phyloP scores from a whole-genome alignment of 2,113 vertebrate species.

The Microcebus lehilahytsara region DNA sequence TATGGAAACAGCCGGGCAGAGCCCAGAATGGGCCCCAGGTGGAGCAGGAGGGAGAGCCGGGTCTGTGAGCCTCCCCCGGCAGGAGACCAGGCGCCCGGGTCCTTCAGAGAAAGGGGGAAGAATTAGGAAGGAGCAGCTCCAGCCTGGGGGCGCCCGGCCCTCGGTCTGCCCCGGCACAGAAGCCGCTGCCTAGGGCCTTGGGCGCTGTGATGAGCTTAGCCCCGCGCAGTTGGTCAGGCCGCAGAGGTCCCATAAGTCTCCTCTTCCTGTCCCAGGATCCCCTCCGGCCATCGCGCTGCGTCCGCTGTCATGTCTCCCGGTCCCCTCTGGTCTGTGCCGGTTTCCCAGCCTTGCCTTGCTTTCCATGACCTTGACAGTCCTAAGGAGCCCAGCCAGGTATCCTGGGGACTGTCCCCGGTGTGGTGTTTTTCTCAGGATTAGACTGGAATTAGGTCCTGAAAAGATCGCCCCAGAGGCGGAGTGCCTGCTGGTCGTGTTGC shows the following conservation, averaged over 20 bases:
- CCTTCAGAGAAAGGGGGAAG: background rate
- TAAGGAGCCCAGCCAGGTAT: too few relatives aligned
- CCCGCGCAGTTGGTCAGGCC: background rate
- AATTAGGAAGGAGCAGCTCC: too few relatives aligned
- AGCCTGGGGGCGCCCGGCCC: background rate
- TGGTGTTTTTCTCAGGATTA: background rate
- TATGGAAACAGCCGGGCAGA: background rate
- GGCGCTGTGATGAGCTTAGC: background rate
- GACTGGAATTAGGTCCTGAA: background rate
- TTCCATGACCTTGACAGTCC: background rate
- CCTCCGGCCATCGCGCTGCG: background rate
- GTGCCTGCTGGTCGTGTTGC: background rate
- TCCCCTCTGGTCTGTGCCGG: background rate
- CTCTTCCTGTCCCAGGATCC: background rate
- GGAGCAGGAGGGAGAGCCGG: background rate
- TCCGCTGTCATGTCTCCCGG: background rate
- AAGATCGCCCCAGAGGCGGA: background rate
- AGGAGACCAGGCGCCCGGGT: rapidly evolving
- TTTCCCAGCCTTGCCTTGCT: background rate
- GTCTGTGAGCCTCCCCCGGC: too few relatives aligned
- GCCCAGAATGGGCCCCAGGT: too few relatives aligned
- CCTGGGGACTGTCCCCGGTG: background rate
- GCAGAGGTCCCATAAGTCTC: background rate
- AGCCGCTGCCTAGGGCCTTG: background rate
- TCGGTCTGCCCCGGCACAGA: background rate